phyloP scores from a whole-genome alignment of 1,140 invertebrate genomes.

The Augochlora pura region DNA sequence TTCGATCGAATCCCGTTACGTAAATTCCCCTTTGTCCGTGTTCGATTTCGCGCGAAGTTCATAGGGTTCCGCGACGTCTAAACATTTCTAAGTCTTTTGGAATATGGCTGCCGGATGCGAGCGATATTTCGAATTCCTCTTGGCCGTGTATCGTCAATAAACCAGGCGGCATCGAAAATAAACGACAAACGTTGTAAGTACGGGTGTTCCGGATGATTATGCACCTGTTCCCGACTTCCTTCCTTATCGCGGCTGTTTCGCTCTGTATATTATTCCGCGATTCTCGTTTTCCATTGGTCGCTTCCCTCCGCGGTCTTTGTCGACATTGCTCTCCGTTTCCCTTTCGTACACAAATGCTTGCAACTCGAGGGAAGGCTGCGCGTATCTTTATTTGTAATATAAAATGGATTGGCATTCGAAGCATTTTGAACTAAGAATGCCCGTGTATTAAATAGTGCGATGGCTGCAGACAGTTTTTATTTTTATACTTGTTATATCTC shows the following conservation, averaged over 20 bases:
- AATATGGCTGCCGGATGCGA: background rate
- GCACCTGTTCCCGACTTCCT: constrained; percentile 39
- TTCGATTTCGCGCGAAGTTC: background rate
- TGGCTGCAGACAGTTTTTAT: too few species aligned
- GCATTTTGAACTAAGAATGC: too few species aligned
- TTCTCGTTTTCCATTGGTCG: background rate
- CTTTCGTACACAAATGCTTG: background rate
- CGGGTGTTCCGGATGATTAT: constrained; percentile 22
- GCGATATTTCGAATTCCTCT: constrained; percentile 5
- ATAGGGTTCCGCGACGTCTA: background rate
- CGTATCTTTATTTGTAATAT: too few species aligned
- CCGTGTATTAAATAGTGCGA: too few species aligned
- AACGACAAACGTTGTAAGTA: constrained; percentile 6
- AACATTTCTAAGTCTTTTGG: background rate
- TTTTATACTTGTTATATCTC: too few species aligned
- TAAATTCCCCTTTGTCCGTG: background rate
- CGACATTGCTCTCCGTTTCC: background rate
- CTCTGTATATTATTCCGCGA: constrained; percentile 29
- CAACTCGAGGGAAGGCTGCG: too few species aligned
- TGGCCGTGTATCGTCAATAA: constrained; percentile 16
- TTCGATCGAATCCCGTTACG: background rate
- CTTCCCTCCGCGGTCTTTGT: constrained; percentile 8
- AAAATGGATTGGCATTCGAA: too few species aligned
- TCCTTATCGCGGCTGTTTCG: background rate
- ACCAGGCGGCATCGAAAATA: constrained; percentile 18